Evolutionary conservation across 2,797 vertebrate species (phyloP).

Genomic region (Lepus townsendii): DNA sequence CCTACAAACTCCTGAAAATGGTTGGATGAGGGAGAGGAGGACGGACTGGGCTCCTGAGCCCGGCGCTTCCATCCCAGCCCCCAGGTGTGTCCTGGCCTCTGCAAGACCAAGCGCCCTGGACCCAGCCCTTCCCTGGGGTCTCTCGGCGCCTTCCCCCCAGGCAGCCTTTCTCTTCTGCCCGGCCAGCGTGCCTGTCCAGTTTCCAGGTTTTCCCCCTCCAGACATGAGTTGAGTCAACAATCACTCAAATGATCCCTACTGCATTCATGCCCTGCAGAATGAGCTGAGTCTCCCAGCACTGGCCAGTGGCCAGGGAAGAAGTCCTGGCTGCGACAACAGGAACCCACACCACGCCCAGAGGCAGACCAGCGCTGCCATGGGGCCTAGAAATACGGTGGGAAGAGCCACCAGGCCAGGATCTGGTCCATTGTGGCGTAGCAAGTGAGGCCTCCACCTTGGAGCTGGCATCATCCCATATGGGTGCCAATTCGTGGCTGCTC

Average conservation of each 20-base stretch:
- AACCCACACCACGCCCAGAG: neutral
- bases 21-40: neutral
- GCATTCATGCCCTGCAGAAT: neutral
- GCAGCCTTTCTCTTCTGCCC: neutral
- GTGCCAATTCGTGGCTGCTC: too few species aligned
- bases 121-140: accelerated
- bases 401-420: neutral
- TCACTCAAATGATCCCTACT: neutral
- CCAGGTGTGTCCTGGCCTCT: neutral
- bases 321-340: accelerated
- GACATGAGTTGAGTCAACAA: neutral
- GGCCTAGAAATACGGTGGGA: neutral
- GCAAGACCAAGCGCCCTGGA: neutral
- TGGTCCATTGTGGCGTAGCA: too few species aligned
- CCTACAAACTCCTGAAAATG: neutral
- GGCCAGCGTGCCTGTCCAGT: neutral
- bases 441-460: too few species aligned
- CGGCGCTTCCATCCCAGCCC: neutral
- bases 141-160: neutral
- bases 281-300: neutral
- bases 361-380: neutral
- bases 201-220: neutral
- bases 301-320: neutral
- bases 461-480: too few species aligned
- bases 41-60: neutral